These are phyloP conservation scores for Ochropleura leucogaster DNA, from an alignment of 2,888 invertebrate species.

Conservation along the genomic window DNA sequence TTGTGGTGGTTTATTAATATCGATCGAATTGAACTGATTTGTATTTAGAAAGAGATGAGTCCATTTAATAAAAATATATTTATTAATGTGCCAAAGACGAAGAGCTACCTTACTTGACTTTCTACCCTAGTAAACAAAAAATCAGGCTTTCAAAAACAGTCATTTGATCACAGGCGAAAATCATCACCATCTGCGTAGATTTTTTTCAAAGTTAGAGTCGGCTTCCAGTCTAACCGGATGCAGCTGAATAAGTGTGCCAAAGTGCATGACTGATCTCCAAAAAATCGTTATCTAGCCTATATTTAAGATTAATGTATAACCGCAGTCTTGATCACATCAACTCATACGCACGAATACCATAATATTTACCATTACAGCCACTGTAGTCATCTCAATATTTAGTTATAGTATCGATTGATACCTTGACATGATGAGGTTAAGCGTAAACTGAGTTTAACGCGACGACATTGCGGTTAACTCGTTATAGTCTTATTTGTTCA, in stretches of 20 bases:
- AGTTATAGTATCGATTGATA: conserved; percentile 51
- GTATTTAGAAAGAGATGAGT: background rate
- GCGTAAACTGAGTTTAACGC: conserved; percentile 14
- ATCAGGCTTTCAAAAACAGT: background rate
- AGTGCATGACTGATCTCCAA: background rate
- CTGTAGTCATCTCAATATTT: conserved; percentile 37
- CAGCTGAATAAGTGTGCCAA: background rate
- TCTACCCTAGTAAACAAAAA: background rate
- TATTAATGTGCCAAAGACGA: no score
- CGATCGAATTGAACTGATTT: background rate
- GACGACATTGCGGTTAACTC: conserved; percentile 48
- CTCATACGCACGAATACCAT: conserved; percentile 11
- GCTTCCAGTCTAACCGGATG: no score
- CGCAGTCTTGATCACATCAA: conserved; percentile 3
- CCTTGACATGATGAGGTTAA: conserved; percentile 33
- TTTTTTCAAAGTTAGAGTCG: no score
- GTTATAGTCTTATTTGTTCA: conserved; percentile 29
- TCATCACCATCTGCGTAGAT: no score
- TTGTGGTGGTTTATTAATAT: background rate
- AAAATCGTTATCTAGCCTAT: background rate
- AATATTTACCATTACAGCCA: conserved; percentile 16
- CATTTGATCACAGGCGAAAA: background rate
- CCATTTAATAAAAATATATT: no score
- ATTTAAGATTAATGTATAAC: background rate
- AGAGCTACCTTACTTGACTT: no score